These are phyloP conservation scores for Apis laboriosa DNA, from an alignment of 1,140 invertebrate species.

Conservation along the genomic window DNA sequence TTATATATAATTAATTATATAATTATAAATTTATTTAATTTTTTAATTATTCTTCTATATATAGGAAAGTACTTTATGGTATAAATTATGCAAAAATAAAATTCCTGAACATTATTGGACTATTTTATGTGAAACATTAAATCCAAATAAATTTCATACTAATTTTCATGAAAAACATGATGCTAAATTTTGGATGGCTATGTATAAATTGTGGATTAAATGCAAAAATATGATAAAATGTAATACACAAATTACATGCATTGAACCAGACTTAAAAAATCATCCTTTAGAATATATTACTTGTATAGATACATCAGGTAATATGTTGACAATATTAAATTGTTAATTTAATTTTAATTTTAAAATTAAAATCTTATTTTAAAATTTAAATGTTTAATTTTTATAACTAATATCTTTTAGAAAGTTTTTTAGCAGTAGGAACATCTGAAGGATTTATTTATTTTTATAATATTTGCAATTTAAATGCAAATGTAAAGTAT, in stretches of 20 bases:
- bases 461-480: conserved; percentile 44
- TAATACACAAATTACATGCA: conserved; percentile 7
- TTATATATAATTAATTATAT: too few relatives aligned
- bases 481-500: conserved; percentile 12
- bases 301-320: conserved; percentile 52
- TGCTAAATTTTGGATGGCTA: conserved; percentile 49
- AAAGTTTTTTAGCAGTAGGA: conserved; percentile 52
- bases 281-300: conserved; percentile 50
- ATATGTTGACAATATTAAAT: not conserved
- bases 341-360: too few relatives aligned
- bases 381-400: not conserved
- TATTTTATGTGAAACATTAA: conserved; percentile 50
- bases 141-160: conserved; percentile 23
- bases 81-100: conserved; percentile 48
- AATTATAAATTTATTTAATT: not conserved
- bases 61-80: conserved; percentile 53
- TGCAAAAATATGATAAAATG: conserved; percentile 47
- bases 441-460: conserved; percentile 57
- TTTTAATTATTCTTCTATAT: conserved; percentile 1
- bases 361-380: too few relatives aligned
- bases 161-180: conserved; percentile 26
- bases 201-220: conserved; percentile 56
- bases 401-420: conserved; percentile 41
- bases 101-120: conserved; percentile 55
- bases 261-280: conserved; percentile 37